These are phyloP conservation scores for Bettongia penicillata DNA, from an alignment of 2,113 vertebrate genomes.

Conservation along the genomic window DNA sequence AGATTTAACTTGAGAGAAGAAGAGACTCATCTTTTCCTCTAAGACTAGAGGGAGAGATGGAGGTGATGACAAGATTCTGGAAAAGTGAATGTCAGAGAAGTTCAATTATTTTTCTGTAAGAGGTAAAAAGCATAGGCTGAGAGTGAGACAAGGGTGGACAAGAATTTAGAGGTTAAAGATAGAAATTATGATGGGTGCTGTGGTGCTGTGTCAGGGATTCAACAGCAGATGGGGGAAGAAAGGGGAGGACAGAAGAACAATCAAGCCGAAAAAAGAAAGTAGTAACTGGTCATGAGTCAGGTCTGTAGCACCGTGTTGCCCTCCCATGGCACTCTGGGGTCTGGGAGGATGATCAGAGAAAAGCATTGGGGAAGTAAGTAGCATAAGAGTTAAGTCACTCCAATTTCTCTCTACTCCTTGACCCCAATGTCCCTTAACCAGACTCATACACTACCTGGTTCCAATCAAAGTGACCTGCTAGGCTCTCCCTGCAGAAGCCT, in stretches of 20 bases:
- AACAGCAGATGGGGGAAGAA: not conserved
- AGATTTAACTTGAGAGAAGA: slow-evolving; percentile 1
- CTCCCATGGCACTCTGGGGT: not conserved
- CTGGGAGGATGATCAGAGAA: not conserved
- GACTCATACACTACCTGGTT: not conserved
- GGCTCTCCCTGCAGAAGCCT: not conserved
- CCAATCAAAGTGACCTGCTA: not conserved
- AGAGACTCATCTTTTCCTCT: slow-evolving; percentile 31
- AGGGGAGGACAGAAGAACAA: not conserved
- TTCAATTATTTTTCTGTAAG: not conserved
- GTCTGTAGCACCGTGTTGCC: too few species aligned
- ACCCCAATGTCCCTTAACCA: not conserved
- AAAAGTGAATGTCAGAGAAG: rapidly evolving
- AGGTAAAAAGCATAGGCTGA: not conserved
- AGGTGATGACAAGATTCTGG: not conserved
- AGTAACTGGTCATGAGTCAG: rapidly evolving
- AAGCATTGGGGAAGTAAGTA: not conserved
- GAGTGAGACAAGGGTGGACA: rapidly evolving
- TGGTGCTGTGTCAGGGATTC: not conserved
- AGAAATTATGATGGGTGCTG: rapidly evolving
- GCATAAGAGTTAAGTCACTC: not conserved
- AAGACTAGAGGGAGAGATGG: slow-evolving; percentile 12
- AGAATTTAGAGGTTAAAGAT: not conserved
- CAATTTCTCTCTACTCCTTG: not conserved
- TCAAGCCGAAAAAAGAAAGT: not conserved